phyloP scores from a whole-genome alignment of 2,797 vertebrate genomes.

The Sebastes elongatus region DNA sequence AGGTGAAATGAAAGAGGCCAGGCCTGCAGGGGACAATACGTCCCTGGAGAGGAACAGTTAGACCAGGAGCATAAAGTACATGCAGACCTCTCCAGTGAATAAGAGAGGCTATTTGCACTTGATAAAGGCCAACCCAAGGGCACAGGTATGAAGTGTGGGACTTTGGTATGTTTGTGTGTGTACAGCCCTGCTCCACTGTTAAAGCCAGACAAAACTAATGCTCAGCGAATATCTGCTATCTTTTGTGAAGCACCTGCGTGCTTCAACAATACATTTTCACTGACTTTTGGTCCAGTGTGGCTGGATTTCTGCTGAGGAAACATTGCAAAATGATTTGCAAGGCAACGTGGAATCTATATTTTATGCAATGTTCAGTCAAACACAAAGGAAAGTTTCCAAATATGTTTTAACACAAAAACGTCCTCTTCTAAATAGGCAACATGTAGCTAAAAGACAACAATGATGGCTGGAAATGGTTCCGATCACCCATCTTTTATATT shows the following conservation, averaged over 20 bases:
- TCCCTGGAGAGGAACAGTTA: neutral
- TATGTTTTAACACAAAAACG: neutral
- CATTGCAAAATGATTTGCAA: constrained; percentile 13
- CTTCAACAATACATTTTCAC: constrained; percentile 21
- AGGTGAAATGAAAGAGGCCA: neutral
- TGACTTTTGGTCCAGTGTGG: neutral
- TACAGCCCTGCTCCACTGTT: neutral
- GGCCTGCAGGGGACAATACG: neutral
- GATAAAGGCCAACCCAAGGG: constrained; percentile 19
- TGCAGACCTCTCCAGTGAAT: constrained; percentile 11
- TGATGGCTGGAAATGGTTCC: neutral
- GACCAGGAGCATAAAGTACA: neutral
- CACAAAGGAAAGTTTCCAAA: neutral
- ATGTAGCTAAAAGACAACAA: neutral
- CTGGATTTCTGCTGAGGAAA: constrained; percentile 16
- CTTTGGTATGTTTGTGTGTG: neutral
- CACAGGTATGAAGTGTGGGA: neutral
- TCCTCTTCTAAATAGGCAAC: neutral
- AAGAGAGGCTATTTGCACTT: constrained; percentile 42
- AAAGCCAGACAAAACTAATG: constrained; percentile 27
- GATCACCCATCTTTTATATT: neutral
- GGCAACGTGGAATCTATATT: neutral
- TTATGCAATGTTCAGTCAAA: neutral
- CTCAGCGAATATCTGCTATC: constrained; percentile 63
- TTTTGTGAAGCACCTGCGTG: constrained; percentile 41